A percentile compares a stretch with the other conserved stretches of the same genome.
These are phyloP conservation scores for Prunella fulvescens DNA, from an alignment of 2,113 vertebrate genomes.

Conservation along the genomic window DNA sequence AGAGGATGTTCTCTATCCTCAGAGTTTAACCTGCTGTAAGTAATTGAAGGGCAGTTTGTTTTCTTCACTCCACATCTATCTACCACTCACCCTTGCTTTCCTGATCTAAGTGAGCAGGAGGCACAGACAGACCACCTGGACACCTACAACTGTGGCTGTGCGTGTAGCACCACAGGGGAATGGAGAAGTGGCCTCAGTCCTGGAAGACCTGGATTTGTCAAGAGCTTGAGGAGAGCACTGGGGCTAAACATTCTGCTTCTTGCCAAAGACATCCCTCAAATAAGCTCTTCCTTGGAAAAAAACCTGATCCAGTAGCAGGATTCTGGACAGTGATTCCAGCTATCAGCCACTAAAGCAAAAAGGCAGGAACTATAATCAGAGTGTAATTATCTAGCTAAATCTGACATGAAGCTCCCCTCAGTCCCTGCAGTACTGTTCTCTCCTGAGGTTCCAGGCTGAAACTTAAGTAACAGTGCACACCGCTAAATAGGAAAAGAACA, in stretches of 20 bases:
- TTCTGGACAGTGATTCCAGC: background rate
- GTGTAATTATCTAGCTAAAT: slow-evolving; percentile 10
- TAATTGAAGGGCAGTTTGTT: background rate
- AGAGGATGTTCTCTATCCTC: background rate
- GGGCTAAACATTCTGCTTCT: background rate
- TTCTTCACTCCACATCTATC: background rate
- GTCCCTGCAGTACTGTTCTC: slow-evolving; percentile 29
- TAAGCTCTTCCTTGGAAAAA: background rate
- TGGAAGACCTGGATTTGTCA: slow-evolving; percentile 59
- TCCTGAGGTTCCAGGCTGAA: slow-evolving; percentile 43
- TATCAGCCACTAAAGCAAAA: background rate
- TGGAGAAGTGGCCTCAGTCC: background rate
- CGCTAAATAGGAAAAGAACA: slow-evolving; percentile 1
- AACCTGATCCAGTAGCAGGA: background rate
- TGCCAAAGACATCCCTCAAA: background rate
- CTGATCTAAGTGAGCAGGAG: background rate
- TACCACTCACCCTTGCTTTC: background rate
- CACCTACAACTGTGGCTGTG: background rate
- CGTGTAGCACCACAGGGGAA: background rate
- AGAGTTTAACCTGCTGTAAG: background rate
- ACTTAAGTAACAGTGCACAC: slow-evolving; percentile 45
- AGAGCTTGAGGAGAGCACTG: background rate
- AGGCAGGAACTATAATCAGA: slow-evolving; percentile 21
- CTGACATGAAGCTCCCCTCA: background rate
- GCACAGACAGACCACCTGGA: background rate